phyloP scores from a whole-genome alignment of 2,113 vertebrate species.

The Pluvianellus socialis region DNA sequence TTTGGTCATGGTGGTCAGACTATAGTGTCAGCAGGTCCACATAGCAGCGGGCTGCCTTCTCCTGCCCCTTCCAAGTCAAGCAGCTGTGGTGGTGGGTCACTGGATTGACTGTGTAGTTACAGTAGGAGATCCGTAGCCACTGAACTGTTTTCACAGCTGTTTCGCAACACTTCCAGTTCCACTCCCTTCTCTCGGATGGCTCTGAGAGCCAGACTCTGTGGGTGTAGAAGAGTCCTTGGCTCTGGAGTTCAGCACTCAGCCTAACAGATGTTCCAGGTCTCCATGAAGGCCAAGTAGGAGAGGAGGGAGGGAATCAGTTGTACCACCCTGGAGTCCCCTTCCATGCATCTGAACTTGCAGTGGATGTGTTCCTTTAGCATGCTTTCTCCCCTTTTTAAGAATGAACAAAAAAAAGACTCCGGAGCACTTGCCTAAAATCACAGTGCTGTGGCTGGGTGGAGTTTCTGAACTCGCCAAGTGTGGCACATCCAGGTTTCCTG shows the following conservation, averaged over 20 bases:
- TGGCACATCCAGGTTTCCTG: not conserved
- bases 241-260: not conserved
- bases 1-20: not conserved
- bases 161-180: not conserved
- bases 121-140: not conserved
- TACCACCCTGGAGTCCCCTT: constrained; percentile 7
- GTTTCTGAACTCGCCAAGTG: not conserved
- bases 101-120: not conserved
- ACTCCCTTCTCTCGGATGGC: not conserved
- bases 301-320: not conserved
- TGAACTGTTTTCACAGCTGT: not conserved
- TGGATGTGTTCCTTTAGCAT: not conserved
- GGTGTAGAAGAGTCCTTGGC: not conserved
- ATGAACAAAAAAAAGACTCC: not conserved
- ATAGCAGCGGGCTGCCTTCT: not conserved
- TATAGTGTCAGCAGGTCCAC: not conserved
- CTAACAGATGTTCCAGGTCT: not conserved
- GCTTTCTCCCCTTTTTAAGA: not conserved
- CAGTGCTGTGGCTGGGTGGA: not conserved
- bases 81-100: not conserved
- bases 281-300: not conserved
- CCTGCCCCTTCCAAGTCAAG: not conserved
- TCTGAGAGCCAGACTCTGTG: not conserved
- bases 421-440: not conserved
- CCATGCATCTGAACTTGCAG: not conserved